Conservation (phyloP, 1,140 invertebrate species). For the Nebria ingens region DNA sequence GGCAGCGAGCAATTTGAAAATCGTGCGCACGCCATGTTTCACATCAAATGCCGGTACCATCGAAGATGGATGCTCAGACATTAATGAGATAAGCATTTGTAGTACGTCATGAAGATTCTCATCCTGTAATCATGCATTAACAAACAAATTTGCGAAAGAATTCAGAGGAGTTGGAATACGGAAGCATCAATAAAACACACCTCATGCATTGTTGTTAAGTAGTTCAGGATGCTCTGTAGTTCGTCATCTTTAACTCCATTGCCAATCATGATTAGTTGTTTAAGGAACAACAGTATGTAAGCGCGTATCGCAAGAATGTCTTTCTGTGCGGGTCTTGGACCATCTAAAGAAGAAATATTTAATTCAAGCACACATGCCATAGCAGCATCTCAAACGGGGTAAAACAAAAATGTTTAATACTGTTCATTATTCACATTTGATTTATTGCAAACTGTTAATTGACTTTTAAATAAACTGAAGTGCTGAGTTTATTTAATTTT, state of each 20-base stretch:
- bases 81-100: constrained; percentile 91
- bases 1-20: constrained; percentile 93
- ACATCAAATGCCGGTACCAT: constrained; percentile 98
- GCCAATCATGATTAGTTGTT: constrained; percentile 93
- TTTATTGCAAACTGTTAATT: background rate
- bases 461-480: no score
- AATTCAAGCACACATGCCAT: no score
- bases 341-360: constrained; percentile 54
- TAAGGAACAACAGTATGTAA: constrained; percentile 91
- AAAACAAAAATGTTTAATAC: no score
- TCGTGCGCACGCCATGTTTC: constrained; percentile 90
- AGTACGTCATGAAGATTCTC: constrained; percentile 98
- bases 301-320: constrained; percentile 89
- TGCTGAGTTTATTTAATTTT: no score
- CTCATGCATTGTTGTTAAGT: constrained; percentile 93
- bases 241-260: constrained; percentile 97
- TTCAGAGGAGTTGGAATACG: background rate
- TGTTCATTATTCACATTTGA: no score
- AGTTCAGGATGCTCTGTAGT: constrained; percentile 95
- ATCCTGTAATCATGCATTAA: constrained; percentile 55
- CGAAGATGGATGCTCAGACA: constrained; percentile 95
- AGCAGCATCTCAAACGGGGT: no score
- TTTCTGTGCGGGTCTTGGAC: constrained; percentile 83
- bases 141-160: constrained; percentile 14
- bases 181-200: constrained; percentile 41